Percentiles rank a stretch among this genome's conserved stretches.
Evolutionary conservation across 2,113 vertebrate genomes (phyloP).

Genomic region (Ictalurus furcatus): DNA sequence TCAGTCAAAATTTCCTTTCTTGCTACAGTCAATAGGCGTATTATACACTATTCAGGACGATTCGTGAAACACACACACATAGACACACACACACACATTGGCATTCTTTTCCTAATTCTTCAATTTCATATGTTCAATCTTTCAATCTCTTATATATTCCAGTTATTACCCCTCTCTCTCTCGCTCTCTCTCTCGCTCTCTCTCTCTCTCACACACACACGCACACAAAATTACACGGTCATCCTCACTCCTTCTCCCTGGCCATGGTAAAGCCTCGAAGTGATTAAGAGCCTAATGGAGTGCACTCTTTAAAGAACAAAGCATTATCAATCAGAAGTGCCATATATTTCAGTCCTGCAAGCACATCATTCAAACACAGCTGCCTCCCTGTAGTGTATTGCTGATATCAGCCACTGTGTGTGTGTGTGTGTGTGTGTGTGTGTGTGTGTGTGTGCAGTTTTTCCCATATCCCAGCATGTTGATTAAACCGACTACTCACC

Average conservation of each 20-base stretch:
- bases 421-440: neutral
- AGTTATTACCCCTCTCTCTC: neutral
- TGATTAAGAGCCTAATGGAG: slow-evolving; percentile 47
- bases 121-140: neutral
- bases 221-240: slow-evolving; percentile 11
- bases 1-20: slow-evolving; percentile 30
- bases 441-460: neutral
- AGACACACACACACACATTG: neutral
- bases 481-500: slow-evolving; percentile 39
- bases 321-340: slow-evolving; percentile 32
- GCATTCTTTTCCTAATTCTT: neutral
- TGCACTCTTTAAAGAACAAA: slow-evolving; percentile 39
- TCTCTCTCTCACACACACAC: slow-evolving; percentile 5
- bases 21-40: slow-evolving; percentile 22
- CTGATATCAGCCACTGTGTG: slow-evolving; percentile 15
- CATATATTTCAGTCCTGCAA: slow-evolving; percentile 21
- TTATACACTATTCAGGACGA: slow-evolving; percentile 22
- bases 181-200: neutral
- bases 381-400: slow-evolving; percentile 21
- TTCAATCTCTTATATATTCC: neutral
- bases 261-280: slow-evolving; percentile 30
- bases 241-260: neutral
- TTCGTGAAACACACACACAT: neutral
- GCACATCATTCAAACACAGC: slow-evolving; percentile 17
- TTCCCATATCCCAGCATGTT: slow-evolving; percentile 6